Base-by-base conservation (phyloP, 2,113 vertebrate species). In the Beaufortia kweichowensis region DNA sequence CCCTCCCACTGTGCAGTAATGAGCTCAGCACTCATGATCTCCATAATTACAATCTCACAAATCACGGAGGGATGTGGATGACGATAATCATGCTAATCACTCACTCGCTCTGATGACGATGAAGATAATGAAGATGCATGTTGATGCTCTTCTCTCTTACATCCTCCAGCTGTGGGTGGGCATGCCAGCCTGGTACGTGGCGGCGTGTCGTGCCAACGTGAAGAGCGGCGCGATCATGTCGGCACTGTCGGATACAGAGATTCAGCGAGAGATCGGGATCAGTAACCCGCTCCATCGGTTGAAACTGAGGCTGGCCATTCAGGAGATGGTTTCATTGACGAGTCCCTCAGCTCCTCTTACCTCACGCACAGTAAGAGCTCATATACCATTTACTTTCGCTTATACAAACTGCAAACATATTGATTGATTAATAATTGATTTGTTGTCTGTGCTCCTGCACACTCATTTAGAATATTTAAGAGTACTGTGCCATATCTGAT, bases 161-260 rank as follows among this genome's bases (percentile, higher is more conserved):
- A 1, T 56, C 41, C 50, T 46, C 24, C 90, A 98, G 96, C 94
- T 98, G 85, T 98, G 96, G 96, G 95, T 98, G 83, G 97, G 97
- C 23, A 98, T 98, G 96, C 96, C 96, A 0, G 96, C 96, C 60
- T 98, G 96, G 96, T 98, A 98, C 0, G 96, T 98, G 81, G 96
- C 96, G 0, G 96, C 96, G 4, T 98, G 96, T 83, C 93, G 96
- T 31, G 96, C 96, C 87, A 98, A 98, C 0, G 95, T 98, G 90
- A 98, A 98, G 91, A 98, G 96, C 0, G 96, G 96, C 0, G 97
- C 97, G 89, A 95, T 98, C 91, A 98, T 98, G 97, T 98, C 96
- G 0, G 96, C 96, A 3, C 87, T 98, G 86, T 98, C 96, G 0
- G 96, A 98, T 92, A 98, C 97, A 0, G 97, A 98, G 90, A 98